Evolutionary conservation across 2,888 invertebrate species (phyloP).

Genomic region (Xestia ashworthii): DNA sequence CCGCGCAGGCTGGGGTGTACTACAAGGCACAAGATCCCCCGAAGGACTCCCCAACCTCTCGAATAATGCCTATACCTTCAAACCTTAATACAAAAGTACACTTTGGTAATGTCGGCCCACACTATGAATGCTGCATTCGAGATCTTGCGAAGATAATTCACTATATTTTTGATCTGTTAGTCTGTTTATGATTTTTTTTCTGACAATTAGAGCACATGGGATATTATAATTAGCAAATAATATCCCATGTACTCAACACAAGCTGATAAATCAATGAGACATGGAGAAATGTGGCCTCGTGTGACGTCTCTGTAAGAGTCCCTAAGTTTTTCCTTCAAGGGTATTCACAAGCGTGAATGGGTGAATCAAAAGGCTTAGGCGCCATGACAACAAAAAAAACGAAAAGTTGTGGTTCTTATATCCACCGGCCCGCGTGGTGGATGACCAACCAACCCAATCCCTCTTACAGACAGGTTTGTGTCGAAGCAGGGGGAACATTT

Average conservation of each 20-base stretch:
- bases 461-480: neutral
- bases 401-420: neutral
- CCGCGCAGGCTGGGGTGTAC: conserved; percentile 75
- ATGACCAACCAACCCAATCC: too few relatives aligned
- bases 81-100: conserved; percentile 70
- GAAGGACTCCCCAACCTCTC: neutral
- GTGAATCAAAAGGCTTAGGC: neutral
- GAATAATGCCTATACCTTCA: accelerated
- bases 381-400: neutral
- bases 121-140: conserved; percentile 78
- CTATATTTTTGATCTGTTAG: conserved; percentile 86
- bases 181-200: neutral
- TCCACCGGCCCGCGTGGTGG: neutral
- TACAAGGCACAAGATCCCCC: conserved; percentile 72
- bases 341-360: neutral
- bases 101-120: conserved; percentile 67
- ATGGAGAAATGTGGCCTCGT: neutral
- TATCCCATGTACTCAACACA: too few relatives aligned
- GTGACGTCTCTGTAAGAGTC: neutral
- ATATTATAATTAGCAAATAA: neutral
- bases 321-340: neutral
- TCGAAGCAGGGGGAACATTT: neutral
- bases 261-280: neutral
- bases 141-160: conserved; percentile 85
- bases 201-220: neutral